Percentiles rank a stretch among this genome's conserved stretches.
phyloP scores from a whole-genome alignment of 1,140 invertebrate genomes.

The Ips nitidus region DNA sequence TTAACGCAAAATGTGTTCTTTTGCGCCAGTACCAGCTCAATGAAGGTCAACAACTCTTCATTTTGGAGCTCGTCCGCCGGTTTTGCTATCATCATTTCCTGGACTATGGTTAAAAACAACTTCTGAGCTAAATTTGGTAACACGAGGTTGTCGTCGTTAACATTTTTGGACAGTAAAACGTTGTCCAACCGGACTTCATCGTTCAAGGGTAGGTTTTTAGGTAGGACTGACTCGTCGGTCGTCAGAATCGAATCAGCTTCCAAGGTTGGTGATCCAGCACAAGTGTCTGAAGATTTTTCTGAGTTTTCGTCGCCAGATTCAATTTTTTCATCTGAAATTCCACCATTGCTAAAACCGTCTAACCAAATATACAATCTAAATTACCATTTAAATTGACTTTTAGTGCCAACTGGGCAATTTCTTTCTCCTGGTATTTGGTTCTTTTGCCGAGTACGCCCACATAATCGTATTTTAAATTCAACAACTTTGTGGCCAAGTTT shows the following conservation, averaged over 20 bases:
- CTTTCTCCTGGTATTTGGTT: slow-evolving; percentile 82
- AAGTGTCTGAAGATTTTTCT: background rate
- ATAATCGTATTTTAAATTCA: slow-evolving; percentile 66
- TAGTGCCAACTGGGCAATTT: slow-evolving; percentile 71
- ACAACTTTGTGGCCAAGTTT: slow-evolving; percentile 59
- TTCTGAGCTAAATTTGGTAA: slow-evolving; percentile 77
- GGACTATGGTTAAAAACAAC: slow-evolving; percentile 71
- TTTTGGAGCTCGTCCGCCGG: slow-evolving; percentile 74
- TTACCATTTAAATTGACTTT: slow-evolving; percentile 30
- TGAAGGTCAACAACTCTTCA: slow-evolving; percentile 80
- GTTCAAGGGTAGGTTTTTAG: slow-evolving; percentile 68
- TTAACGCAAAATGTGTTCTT: slow-evolving; percentile 70
- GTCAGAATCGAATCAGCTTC: slow-evolving; percentile 20
- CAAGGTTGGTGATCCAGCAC: background rate
- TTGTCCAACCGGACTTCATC: slow-evolving; percentile 83
- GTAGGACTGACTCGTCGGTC: slow-evolving; percentile 57
- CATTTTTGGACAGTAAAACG: slow-evolving; percentile 68
- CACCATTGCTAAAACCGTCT: background rate
- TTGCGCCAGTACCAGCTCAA: slow-evolving; percentile 65
- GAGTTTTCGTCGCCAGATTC: background rate
- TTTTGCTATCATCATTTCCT: slow-evolving; percentile 69
- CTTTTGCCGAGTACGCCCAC: slow-evolving; percentile 81
- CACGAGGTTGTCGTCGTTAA: slow-evolving; percentile 51
- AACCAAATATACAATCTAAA: background rate
- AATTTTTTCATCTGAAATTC: background rate